Evolutionary conservation across 2,888 invertebrate species (phyloP).

Genomic region (Drosophila melanosoma): DNA sequence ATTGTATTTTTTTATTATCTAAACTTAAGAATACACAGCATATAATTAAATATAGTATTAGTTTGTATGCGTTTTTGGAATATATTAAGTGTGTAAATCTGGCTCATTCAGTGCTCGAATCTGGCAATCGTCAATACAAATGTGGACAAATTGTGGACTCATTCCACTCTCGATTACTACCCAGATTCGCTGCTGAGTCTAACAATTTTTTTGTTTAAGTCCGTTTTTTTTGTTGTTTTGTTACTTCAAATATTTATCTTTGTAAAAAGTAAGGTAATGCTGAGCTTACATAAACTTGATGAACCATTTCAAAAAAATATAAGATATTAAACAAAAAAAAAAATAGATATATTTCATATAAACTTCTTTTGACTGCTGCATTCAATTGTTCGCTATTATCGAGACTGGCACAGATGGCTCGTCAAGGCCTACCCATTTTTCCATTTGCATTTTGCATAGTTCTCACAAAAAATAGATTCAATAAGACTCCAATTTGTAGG

Average conservation of each 20-base stretch:
- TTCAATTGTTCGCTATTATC: neutral
- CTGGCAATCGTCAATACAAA: conserved; percentile 13
- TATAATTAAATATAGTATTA: conserved; percentile 23
- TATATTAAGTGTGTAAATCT: conserved; percentile 6
- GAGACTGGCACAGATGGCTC: neutral
- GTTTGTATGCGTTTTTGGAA: conserved; percentile 23
- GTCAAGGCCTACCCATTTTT: neutral
- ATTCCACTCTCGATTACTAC: neutral
- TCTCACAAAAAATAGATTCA: neutral
- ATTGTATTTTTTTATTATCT: conserved; percentile 72
- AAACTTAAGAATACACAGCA: conserved; percentile 49
- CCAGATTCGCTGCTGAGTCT: neutral
- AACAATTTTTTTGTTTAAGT: neutral
- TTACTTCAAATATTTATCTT: neutral
- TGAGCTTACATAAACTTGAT: neutral
- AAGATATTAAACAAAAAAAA: neutral
- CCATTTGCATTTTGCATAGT: neutral
- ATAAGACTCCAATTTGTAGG: neutral
- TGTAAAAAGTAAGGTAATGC: neutral
- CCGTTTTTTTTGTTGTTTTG: neutral
- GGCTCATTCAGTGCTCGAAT: conserved; percentile 7
- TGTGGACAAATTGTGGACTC: conserved; percentile 6
- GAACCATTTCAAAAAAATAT: neutral
- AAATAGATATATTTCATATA: neutral
- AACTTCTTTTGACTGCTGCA: neutral